phyloP scores from a whole-genome alignment of 2,797 vertebrate species.

The Dendrocincla tyrannina region DNA sequence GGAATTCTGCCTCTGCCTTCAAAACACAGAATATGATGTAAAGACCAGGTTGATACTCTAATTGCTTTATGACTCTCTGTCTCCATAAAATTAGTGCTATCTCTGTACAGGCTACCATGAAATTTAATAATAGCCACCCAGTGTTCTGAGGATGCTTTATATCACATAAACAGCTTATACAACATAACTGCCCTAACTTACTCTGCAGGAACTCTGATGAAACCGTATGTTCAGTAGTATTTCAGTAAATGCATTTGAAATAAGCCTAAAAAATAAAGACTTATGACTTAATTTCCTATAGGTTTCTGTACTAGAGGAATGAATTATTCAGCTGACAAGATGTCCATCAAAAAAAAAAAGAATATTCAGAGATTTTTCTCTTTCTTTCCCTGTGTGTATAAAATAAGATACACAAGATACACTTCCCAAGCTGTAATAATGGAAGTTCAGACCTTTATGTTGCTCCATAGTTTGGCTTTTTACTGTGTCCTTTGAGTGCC shows the following conservation, averaged over 20 bases:
- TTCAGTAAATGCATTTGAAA: background rate
- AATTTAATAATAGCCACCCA: slow-evolving; percentile 6
- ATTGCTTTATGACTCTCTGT: slow-evolving; percentile 8
- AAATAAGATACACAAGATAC: background rate
- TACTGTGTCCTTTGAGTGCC: background rate
- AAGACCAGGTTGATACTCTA: background rate
- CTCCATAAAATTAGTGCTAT: background rate
- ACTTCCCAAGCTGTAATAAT: background rate
- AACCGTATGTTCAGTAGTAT: background rate
- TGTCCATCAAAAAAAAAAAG: rapidly evolving
- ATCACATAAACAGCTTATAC: background rate
- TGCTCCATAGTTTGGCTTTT: background rate
- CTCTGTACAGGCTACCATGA: background rate
- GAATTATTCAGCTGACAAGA: background rate
- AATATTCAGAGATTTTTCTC: background rate
- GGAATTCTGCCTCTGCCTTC: background rate
- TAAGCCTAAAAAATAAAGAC: background rate
- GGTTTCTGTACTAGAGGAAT: background rate
- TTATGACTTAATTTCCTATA: background rate
- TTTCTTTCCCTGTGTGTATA: background rate
- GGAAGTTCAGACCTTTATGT: background rate
- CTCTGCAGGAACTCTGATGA: background rate
- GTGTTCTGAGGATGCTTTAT: background rate
- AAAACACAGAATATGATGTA: background rate
- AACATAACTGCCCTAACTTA: background rate